These are phyloP conservation scores for Blastomussa wellsi DNA, from an alignment of 92 coral and sea anemone genomes.

Conservation along the genomic window DNA sequence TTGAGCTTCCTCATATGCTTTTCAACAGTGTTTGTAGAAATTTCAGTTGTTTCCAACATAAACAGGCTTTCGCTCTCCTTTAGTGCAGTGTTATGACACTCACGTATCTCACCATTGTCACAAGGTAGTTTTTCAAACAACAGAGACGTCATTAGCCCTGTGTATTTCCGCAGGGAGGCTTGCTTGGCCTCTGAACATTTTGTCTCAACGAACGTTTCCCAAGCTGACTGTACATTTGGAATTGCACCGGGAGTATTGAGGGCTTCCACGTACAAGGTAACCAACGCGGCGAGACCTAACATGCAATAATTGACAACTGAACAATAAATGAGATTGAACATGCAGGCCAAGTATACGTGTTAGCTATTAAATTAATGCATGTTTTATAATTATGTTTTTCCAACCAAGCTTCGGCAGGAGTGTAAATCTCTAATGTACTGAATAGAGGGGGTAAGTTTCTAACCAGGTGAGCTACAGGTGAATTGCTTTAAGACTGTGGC, in stretches of 20 bases:
- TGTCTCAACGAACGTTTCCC: conserved; percentile 60
- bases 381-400: too few relatives aligned
- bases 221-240: conserved; percentile 68
- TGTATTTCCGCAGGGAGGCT: conserved; percentile 15
- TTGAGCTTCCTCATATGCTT: conserved; percentile 35
- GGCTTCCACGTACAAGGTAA: conserved; percentile 57
- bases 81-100: conserved; percentile 39
- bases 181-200: conserved; percentile 47
- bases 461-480: too few relatives aligned
- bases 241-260: conserved; percentile 73
- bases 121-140: conserved; percentile 44
- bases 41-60: conserved; percentile 44
- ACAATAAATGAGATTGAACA: neutral
- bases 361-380: too few relatives aligned
- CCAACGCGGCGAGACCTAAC: conserved; percentile 65
- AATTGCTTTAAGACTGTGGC: too few relatives aligned
- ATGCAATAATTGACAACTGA: neutral
- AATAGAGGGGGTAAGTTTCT: too few relatives aligned
- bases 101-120: conserved; percentile 45
- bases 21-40: conserved; percentile 50
- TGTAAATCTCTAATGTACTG: too few relatives aligned
- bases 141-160: conserved; percentile 19
- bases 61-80: conserved; percentile 32
- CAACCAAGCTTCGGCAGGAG: too few relatives aligned
- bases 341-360: too few relatives aligned